Evolutionary conservation across 2,113 vertebrate species (phyloP), one percentile per base, ranked within the genome.

Genomic region (Xiphophorus maculatus): DNA sequence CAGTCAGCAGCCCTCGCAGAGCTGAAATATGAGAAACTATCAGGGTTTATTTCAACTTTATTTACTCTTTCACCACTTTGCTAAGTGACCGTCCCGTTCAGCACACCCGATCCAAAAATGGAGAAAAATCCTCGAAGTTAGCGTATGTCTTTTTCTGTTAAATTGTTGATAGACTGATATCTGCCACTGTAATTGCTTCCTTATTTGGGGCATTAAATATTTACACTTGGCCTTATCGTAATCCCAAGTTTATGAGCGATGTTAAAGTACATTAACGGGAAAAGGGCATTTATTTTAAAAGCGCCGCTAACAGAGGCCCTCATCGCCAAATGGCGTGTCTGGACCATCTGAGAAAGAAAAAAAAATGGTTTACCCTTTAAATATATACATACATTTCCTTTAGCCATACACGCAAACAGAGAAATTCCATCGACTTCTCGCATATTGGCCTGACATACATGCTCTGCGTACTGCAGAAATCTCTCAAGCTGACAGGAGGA

Each of bases 361-460:
- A 89, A 88, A 89, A 87, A 88, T 84, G 71, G 84, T 91, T 90
- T 86, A 90, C 79, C 82, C 88, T 86, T 76, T 70, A 63, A 85
- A 86, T 81, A 90, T 85, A 86, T 80, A 83, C 2, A 30, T 30
- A 37, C 2, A 83, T 62, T 87, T 91, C 86, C 90, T 79, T 84
- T 83, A 84, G 87, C 81, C 77, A 68, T 88, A 79, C 90, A 90
- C 87, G 83, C 82, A 86, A 79, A 86, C 74, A 82, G 90, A 90
- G 90, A 91, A 93, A 90, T 93, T 92, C 90, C 86, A 93, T 89
- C 89, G 82, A 89, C 89, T 91, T 90, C 83, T 89, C 77, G 67
- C 89, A 90, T 92, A 94, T 90, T 91, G 87, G 84, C 84, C 85
- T 86, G 89, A 91, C 84, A 87, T 90, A 83, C 88, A 90, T 77